Base-by-base conservation (phyloP, 2,888 invertebrate genomes). In the Lepidochitona cinerea region DNA sequence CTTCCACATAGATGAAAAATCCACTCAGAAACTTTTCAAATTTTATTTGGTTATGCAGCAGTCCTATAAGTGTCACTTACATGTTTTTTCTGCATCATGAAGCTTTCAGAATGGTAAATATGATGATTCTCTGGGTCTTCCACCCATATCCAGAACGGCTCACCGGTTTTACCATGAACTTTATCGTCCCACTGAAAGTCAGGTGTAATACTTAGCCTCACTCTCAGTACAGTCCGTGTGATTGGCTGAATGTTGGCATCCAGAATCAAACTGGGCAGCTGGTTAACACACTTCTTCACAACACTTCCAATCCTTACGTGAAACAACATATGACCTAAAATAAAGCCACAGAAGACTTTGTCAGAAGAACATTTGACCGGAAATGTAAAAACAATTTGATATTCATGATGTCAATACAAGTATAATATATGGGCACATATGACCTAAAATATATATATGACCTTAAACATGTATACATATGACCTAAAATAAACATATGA, bases 101-200 rank as follows among this genome's bases (percentile, higher is more conserved):
- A 96, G 86, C 96, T 95, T 90, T 99, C 99, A 71, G 96, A 95
- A 90, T 99, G 99, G 90, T 99, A 97, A 90, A 99, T 98, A 81
- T 94, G 94, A 89, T 98, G 97, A 69, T 94, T 95, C 53, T 96
- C 96, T 0, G 98, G 96, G 91, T 99, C 98, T 90, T 99, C 98
- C 37, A 99, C 95, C 97, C 99, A 98, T 75, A 99, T 94, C 96
- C 97, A 99, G 91, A 97, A 99, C 0, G 96, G 94, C 90, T 98
- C 97, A 0, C 95, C 94, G 0, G 94, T 94, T 90, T 95, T 95
- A 0, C 97, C 96, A 88, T 98, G 97, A 66, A 97, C 93, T 84
- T 85, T 94, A 88, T 97, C 96, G 85, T 96, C 96, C 98, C 98
- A 98, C 35, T 77, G 81, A 80, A 91, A 91, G 68, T 87, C 85